Evolutionary conservation across 2,113 vertebrate genomes (phyloP), one percentile per base, ranked within the genome.

Genomic region (Hippocampus guttulatus): DNA sequence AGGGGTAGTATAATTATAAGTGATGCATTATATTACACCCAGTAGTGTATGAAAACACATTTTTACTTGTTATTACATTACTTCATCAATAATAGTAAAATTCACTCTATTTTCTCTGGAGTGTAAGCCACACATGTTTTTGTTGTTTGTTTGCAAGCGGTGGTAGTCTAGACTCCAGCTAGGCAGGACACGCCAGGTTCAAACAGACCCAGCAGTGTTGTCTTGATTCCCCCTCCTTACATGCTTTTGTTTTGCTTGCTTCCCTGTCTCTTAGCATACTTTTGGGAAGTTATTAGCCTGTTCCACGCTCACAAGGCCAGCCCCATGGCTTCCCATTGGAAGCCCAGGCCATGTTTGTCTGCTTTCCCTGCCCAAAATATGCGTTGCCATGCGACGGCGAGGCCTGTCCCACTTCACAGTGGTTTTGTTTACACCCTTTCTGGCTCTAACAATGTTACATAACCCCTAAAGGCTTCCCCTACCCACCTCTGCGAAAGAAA

Each of bases 291-390:
- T 79, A 75, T 82, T 80, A 82, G 81, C 86, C 86, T 82, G 84
- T 78, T 80, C 75, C 78, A 69, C 67, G 77, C 77, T 91, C 86
- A 80, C 73, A 81, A 89, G 90, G 80, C 84, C 87, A 75, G 82
- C 86, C 89, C 83, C 85, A 8, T 61, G 79, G 70, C 91, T 91
- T 91, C 86, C 89, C 77, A 73, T 81, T 83, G 85, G 87, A 88
- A 88, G 90, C 89, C 84, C 88, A 86, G 11, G 84, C 74, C 86
- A 0, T 90, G 89, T 88, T 91, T 91, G 88, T 89, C 80, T 85
- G 67, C 75, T 91, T 86, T 87, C 79, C 86, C 86, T 89, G 90
- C 87, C 88, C 91, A 91, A 93, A 93, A 93, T 92, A 92, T 88
- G 87, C 86, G 92, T 92, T 91, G 82, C 92, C 79, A 91, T 80